Conservation (phyloP, 2,888 invertebrate species). For the Patella pellucida region DNA sequence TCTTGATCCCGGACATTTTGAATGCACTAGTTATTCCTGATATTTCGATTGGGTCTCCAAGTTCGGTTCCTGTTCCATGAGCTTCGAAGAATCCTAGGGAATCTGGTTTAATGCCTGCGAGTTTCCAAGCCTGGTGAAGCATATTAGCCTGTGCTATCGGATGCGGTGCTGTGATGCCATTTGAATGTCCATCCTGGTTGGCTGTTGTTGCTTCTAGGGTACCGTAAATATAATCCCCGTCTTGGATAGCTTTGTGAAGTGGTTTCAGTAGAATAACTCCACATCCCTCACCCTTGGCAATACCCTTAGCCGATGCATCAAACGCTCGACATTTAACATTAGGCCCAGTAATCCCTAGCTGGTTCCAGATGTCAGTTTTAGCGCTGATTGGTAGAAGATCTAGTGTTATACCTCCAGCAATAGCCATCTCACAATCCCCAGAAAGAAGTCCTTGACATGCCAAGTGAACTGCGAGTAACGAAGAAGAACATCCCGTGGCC, state of each 20-base stretch:
- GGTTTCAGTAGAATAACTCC: conserved; percentile 25
- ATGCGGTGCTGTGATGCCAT: conserved; percentile 22
- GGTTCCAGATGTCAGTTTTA: conserved; percentile 24
- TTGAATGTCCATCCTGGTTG: conserved; percentile 24
- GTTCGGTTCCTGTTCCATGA: conserved; percentile 21
- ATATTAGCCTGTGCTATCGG: conserved; percentile 17
- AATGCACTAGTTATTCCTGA: conserved; percentile 1
- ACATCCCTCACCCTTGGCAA: conserved; percentile 20
- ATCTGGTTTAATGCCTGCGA: conserved; percentile 15
- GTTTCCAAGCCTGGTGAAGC: conserved; percentile 18
- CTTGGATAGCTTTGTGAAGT: conserved; percentile 20
- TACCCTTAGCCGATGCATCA: conserved; percentile 24
- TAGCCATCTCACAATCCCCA: conserved; percentile 29
- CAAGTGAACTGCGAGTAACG: conserved; percentile 14
- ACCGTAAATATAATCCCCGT: conserved; percentile 22
- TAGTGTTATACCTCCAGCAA: conserved; percentile 26
- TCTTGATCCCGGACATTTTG: not conserved
- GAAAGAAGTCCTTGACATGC: conserved; percentile 11
- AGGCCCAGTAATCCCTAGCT: conserved; percentile 12
- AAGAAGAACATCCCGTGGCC: conserved; percentile 15
- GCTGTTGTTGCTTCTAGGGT: conserved; percentile 20
- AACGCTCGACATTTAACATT: conserved; percentile 24
- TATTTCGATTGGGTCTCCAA: conserved; percentile 5
- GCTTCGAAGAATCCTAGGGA: conserved; percentile 19
- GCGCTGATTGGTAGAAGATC: conserved; percentile 21